These are phyloP conservation scores for Meloe dianella DNA, from an alignment of 2,888 invertebrate species.

Conservation along the genomic window DNA sequence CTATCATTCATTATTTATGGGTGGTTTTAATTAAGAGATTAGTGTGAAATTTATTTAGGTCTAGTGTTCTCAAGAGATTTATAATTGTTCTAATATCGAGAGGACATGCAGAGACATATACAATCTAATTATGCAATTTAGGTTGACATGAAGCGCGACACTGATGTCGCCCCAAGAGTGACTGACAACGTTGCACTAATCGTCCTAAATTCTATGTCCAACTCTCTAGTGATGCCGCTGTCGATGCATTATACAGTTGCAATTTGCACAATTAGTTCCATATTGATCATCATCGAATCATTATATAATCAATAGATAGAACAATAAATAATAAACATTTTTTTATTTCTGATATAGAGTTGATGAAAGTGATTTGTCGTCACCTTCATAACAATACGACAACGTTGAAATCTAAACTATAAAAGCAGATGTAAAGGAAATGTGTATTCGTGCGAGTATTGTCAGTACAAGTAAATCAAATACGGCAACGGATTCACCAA, in stretches of 20 bases:
- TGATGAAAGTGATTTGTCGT: not conserved
- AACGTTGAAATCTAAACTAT: constrained; percentile 24
- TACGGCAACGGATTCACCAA: constrained; percentile 36
- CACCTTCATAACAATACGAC: not conserved
- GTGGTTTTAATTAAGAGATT: constrained; percentile 37
- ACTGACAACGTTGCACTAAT: constrained; percentile 57
- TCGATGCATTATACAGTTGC: constrained; percentile 42
- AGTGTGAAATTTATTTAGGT: constrained; percentile 34
- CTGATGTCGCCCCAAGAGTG: constrained; percentile 49
- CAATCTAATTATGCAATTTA: constrained; percentile 59
- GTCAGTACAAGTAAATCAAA: constrained; percentile 52
- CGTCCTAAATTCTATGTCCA: constrained; percentile 40
- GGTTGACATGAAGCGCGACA: constrained; percentile 50
- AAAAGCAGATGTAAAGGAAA: constrained; percentile 35
- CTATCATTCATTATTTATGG: not conserved
- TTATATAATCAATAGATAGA: not conserved
- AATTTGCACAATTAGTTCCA: constrained; percentile 47
- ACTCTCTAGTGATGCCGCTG: constrained; percentile 42
- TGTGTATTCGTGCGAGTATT: constrained; percentile 43
- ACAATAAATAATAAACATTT: constrained; percentile 1
- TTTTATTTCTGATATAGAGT: not conserved
- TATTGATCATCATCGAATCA: constrained; percentile 31
- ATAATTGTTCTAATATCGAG: constrained; percentile 55
- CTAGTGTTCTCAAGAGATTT: constrained; percentile 38
- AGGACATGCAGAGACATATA: constrained; percentile 52